Base-by-base conservation (phyloP, 2,113 vertebrate genomes). In the Pardalotus punctatus region DNA sequence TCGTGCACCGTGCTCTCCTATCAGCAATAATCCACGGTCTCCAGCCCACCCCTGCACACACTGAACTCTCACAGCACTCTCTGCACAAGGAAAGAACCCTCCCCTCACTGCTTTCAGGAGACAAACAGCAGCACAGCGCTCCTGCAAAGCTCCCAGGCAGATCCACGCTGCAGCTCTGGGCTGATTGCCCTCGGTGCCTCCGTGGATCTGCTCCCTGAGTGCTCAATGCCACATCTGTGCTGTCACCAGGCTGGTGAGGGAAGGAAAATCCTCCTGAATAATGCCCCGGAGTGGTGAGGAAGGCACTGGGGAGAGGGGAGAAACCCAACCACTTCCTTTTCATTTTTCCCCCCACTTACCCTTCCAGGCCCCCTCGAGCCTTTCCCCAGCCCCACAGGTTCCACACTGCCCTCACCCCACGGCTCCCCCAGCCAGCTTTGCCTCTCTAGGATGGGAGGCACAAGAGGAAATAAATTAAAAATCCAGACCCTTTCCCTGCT, bases 401-500 rank as follows among this genome's bases (percentile, higher is more conserved):
- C 45, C 76, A 23, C 22, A 0, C 28, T 35, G 4, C 33, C 48
- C 64, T 65, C 48, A 6, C 29, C 12, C 11, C 4, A 7, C 66
- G 8, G 14, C 74, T 58, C 43, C 22, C 43, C 58, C 40, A 22
- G 22, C 15, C 51, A 8, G 4, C 9, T 50, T 4, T 6, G 9
- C 16, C 33, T 13, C 57, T 23, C 51, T 2, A 2, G 54, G 53
- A 17, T 8, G 31, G 50, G 80, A 77, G 64, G 77, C 86, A 88
- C 62, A 0, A 0, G 40, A 73, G n/a, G 36, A 42, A 70, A 65
- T 56, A 21, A 36, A 16, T 22, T 27, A 1, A 43, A 15, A 0
- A 18, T 3, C 18, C 18, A 48, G 24, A 53, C 9, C 58, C 38
- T 61, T 71, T 43, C 14, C 17, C 43, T 29, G 64, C 24, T 20